A percentile compares a stretch with the other conserved stretches of the same genome.
Conservation (phyloP, 1,140 invertebrate genomes). For the Zelostemma sp. region DNA sequence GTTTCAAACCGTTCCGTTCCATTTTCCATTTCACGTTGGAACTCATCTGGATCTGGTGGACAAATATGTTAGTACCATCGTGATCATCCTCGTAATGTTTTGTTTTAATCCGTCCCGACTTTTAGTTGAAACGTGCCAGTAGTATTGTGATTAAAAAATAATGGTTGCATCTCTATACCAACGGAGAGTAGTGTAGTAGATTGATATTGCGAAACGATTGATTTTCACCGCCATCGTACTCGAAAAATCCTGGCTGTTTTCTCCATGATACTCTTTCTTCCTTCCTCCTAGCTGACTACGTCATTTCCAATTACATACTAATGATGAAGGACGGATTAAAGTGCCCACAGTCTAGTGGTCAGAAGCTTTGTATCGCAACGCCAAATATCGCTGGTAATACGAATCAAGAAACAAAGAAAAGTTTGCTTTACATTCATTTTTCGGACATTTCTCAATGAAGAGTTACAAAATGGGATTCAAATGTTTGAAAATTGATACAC, state of each 20-base stretch:
- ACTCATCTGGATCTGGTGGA: no score
- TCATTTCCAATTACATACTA: slow-evolving; percentile 42
- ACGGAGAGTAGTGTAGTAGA: slow-evolving; percentile 52
- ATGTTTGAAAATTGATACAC: no score
- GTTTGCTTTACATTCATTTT: slow-evolving; percentile 5
- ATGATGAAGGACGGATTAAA: slow-evolving; percentile 28
- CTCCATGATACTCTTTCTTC: slow-evolving; percentile 7
- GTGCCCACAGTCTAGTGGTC: slow-evolving; percentile 14
- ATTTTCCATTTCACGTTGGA: no score
- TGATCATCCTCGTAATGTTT: no score
- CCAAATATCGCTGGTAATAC: background rate
- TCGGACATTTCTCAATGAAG: no score
- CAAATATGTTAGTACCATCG: no score
- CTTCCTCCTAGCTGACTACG: slow-evolving; percentile 11
- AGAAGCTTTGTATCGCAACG: slow-evolving; percentile 7
- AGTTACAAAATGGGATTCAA: no score
- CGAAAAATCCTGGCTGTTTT: slow-evolving; percentile 26
- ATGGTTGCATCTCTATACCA: slow-evolving; percentile 38
- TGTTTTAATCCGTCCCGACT: no score
- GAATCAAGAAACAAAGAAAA: background rate
- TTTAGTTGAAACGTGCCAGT: no score
- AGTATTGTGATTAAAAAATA: slow-evolving; percentile 52
- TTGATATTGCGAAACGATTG: slow-evolving; percentile 63
- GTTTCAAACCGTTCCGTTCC: no score
- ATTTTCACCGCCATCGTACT: slow-evolving; percentile 43